Evolutionary conservation across 1,140 invertebrate genomes (phyloP).

Genomic region (Hypsibius dujardini): DNA sequence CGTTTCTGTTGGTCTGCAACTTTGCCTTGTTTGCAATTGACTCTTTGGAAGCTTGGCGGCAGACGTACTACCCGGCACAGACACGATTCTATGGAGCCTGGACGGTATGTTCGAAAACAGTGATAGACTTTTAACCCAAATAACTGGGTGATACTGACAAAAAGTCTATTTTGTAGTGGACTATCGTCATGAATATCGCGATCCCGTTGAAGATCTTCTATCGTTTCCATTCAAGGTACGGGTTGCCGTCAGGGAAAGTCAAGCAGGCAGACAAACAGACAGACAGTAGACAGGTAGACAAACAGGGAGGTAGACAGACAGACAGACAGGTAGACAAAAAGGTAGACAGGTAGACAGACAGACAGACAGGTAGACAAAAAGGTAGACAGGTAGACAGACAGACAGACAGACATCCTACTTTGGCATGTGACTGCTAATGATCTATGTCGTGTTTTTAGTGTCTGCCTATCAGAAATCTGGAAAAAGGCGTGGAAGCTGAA

Average conservation of each 20-base stretch:
- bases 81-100: constrained; percentile 60
- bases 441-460: constrained; percentile 39
- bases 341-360: too few species aligned
- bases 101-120: background rate
- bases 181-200: constrained; percentile 82
- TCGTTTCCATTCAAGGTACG: constrained; percentile 50
- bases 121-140: background rate
- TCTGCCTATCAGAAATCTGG: constrained; percentile 93
- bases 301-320: too few species aligned
- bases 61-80: constrained; percentile 67
- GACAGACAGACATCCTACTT: too few species aligned
- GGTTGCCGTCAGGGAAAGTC: background rate
- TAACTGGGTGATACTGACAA: background rate
- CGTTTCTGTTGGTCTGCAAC: constrained; percentile 72
- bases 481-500: constrained; percentile 86
- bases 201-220: constrained; percentile 92
- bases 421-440: too few species aligned
- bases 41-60: background rate
- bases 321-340: too few species aligned
- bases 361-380: too few species aligned
- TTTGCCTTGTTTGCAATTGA: constrained; percentile 86
- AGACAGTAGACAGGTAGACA: too few species aligned
- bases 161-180: constrained; percentile 44
- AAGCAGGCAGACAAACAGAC: background rate
- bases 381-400: too few species aligned